Evolutionary conservation across 2,113 vertebrate species (phyloP), one percentile per base, ranked within the genome.

Genomic region (Hirundichthys speculiger): DNA sequence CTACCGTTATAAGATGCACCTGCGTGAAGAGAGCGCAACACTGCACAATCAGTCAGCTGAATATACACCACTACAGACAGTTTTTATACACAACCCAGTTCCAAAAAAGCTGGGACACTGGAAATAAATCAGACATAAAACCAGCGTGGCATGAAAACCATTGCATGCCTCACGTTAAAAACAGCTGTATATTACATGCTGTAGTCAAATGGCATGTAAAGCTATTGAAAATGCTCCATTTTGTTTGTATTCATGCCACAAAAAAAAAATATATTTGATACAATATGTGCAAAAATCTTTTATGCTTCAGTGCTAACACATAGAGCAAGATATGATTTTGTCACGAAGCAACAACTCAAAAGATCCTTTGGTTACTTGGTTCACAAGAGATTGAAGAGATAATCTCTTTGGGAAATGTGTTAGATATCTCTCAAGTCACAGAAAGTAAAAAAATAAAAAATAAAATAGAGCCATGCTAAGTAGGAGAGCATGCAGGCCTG

Each of bases 221-320:
- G n/a, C n/a, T n/a, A n/a, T n/a, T n/a, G n/a, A n/a, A n/a, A n/a
- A n/a, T n/a, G n/a, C n/a, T n/a, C n/a, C n/a, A n/a, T 58, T 76
- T 56, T 24, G n/a, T 59, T 57, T 45, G 30, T 22, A 60, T 55
- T 19, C 4, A 59, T 14, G 16, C 22, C 51, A 12, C 5, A 63
- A 63, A 38, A 60, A 67, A 21, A 80, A 47, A 13, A n/a, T 4
- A 55, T n/a, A 14, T 45, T 47, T 52, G 60, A 72, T 60, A 62
- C 5, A 42, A 63, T 45, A 59, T 60, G n/a, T n/a, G 43, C 20
- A 65, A 75, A 73, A 61, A 66, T 16, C 42, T 52, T 51, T 12
- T 45, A 62, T 54, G 41, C 21, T 53, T 9, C 1, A 61, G 38
- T 48, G 47, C 5, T 3, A 65, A 57, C 62, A 25, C 6, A 16